phyloP scores from a whole-genome alignment of 2,888 invertebrate species.

The Siphlonurus alternatus region DNA sequence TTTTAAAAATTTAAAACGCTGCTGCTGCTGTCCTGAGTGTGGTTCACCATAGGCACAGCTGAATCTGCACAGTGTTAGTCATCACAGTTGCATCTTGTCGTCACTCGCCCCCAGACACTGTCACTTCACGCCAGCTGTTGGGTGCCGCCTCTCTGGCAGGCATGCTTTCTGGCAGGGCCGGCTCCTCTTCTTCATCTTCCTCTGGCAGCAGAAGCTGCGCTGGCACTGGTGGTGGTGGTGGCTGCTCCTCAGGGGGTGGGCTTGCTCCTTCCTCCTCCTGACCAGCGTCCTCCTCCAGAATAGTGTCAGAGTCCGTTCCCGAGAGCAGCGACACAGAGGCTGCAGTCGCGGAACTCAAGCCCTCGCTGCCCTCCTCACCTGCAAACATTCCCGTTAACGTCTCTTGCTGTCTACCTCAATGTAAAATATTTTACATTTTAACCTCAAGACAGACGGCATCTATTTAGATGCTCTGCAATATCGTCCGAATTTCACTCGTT shows the following conservation, averaged over 20 bases:
- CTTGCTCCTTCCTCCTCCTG: conserved; percentile 16
- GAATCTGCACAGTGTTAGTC: no score
- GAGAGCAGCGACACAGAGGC: conserved; percentile 21
- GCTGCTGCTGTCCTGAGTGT: no score
- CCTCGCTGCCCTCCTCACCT: conserved; percentile 18
- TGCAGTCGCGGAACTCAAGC: conserved; percentile 19
- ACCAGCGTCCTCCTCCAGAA: conserved; percentile 20
- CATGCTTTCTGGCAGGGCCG: conserved; percentile 27
- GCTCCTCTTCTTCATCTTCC: conserved; percentile 22
- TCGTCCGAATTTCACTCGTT: no score
- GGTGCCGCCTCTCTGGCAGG: conserved; percentile 23
- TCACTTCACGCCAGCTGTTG: conserved; percentile 31
- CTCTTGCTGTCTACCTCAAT: conserved; percentile 10
- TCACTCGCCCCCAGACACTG: conserved; percentile 35
- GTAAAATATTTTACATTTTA: no score
- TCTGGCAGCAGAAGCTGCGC: conserved; percentile 14
- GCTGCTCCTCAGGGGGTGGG: neutral
- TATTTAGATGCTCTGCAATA: no score
- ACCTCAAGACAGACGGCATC: no score
- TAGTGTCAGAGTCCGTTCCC: conserved; percentile 21
- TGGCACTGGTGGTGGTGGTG: conserved; percentile 2
- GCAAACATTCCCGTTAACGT: conserved; percentile 9
- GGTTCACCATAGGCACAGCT: no score
- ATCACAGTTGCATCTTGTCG: conserved; percentile 13
- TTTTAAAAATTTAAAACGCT: no score